Conservation (phyloP, 2,113 vertebrate species). For the Channa argus region DNA sequence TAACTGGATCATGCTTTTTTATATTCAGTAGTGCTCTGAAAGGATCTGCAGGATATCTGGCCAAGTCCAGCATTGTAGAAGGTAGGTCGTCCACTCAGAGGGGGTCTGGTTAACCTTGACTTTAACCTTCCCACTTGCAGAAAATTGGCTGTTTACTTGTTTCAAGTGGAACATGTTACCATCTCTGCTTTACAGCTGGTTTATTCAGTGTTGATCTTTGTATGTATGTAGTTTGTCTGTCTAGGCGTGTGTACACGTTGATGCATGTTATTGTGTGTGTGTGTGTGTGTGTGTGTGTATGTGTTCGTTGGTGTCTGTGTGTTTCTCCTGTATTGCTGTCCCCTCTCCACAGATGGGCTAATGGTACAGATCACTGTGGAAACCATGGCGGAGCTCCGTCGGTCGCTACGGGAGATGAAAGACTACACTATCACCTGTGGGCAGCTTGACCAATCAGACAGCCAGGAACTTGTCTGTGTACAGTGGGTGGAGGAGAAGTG, state of each 20-base stretch:
- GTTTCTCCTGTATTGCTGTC: conserved; percentile 71
- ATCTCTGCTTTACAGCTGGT: conserved; percentile 27
- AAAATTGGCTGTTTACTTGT: conserved; percentile 25
- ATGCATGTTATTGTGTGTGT: conserved; percentile 21
- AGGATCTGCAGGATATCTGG: conserved; percentile 93
- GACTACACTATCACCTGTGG: conserved; percentile 95
- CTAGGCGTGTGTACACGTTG: conserved; percentile 51
- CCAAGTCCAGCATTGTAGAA: conserved; percentile 99
- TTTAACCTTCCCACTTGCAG: conserved; percentile 13
- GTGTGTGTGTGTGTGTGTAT: conserved; percentile 15
- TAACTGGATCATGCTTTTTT: conserved; percentile 98
- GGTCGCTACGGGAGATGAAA: conserved; percentile 96
- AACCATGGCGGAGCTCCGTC: conserved; percentile 93
- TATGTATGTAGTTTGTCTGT: conserved; percentile 78
- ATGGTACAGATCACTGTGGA: conserved; percentile 99
- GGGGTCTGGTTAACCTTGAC: conserved; percentile 61
- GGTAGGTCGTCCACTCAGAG: conserved; percentile 84
- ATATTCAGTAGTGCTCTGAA: conserved; percentile 98
- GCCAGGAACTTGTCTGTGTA: conserved; percentile 94
- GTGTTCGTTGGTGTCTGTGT: conserved; percentile 58
- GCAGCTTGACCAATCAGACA: conserved; percentile 91
- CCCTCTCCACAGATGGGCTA: conserved; percentile 85
- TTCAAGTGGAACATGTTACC: conserved; percentile 24
- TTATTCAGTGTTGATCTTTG: conserved; percentile 66
- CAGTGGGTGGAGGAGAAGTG: conserved; percentile 97